phyloP scores from a whole-genome alignment of 2,888 invertebrate genomes.

The Perizoma flavofasciatum region DNA sequence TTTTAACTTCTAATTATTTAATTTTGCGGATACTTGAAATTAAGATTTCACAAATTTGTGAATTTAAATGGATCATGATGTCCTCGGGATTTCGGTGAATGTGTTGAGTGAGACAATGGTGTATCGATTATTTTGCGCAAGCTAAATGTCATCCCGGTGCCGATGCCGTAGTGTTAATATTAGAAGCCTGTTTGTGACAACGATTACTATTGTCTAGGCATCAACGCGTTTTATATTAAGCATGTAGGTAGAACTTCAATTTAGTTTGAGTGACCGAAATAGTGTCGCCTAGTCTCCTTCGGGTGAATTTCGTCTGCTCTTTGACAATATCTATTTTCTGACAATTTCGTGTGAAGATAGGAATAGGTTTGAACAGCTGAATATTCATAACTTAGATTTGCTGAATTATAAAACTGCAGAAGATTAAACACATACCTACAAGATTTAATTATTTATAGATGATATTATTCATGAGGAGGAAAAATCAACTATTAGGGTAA shows the following conservation, averaged over 20 bases:
- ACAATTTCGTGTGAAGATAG: conserved; percentile 52
- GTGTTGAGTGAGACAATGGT: conserved; percentile 83
- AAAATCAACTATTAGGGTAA: no score
- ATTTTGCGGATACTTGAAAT: conserved; percentile 38
- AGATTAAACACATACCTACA: neutral
- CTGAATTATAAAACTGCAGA: neutral
- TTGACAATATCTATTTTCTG: conserved; percentile 68
- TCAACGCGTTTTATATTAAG: conserved; percentile 82
- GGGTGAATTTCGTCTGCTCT: conserved; percentile 62
- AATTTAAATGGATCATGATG: conserved; percentile 54
- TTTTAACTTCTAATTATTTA: conserved; percentile 43
- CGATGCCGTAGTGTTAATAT: conserved; percentile 79
- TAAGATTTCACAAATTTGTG: conserved; percentile 39
- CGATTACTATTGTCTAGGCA: conserved; percentile 81
- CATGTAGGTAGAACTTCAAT: conserved; percentile 71
- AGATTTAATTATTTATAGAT: neutral
- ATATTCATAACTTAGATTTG: conserved; percentile 1
- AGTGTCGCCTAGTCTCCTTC: conserved; percentile 67
- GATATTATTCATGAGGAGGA: no score
- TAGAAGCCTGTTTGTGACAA: conserved; percentile 81
- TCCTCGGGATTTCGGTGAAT: conserved; percentile 72
- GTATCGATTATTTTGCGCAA: conserved; percentile 83
- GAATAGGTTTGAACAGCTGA: conserved; percentile 21
- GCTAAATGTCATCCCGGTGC: conserved; percentile 82
- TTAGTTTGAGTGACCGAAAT: conserved; percentile 78